Evolutionary conservation across 2,888 invertebrate genomes (phyloP).

Genomic region (Acanthosepion esculentum): DNA sequence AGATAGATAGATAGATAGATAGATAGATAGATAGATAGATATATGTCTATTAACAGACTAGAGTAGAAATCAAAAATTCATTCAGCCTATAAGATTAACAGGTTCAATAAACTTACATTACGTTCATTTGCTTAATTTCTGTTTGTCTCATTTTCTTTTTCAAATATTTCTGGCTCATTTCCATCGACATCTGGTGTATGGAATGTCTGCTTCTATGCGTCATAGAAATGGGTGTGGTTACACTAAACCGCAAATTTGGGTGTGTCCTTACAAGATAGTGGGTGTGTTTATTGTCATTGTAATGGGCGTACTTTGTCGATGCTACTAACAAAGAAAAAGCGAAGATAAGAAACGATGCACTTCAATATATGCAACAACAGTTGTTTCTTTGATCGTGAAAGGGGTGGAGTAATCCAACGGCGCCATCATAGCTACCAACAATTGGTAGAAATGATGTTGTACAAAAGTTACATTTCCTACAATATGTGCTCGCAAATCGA

Average conservation of each 20-base stretch:
- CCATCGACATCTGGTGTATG: not conserved
- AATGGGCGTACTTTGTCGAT: not conserved
- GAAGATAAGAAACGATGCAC: too few species aligned
- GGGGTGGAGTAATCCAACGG: not conserved
- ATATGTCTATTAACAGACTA: not conserved
- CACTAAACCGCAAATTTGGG: not conserved
- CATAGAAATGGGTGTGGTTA: not conserved
- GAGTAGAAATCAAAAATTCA: not conserved
- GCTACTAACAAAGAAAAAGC: too few species aligned
- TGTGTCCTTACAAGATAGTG: not conserved
- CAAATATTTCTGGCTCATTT: not conserved
- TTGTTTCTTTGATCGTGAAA: not conserved
- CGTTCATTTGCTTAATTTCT: not conserved
- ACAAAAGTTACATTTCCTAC: not conserved
- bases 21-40: not conserved
- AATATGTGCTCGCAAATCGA: not conserved
- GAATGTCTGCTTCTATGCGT: not conserved
- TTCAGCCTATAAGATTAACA: not conserved
- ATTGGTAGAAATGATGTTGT: not conserved
- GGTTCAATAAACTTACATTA: not conserved
- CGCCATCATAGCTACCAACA: not conserved
- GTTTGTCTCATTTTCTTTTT: not conserved
- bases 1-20: not conserved
- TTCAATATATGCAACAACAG: not conserved
- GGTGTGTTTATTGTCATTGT: not conserved